These are phyloP conservation scores for Donacobius atricapilla DNA, from an alignment of 2,113 vertebrate species.

Conservation along the genomic window DNA sequence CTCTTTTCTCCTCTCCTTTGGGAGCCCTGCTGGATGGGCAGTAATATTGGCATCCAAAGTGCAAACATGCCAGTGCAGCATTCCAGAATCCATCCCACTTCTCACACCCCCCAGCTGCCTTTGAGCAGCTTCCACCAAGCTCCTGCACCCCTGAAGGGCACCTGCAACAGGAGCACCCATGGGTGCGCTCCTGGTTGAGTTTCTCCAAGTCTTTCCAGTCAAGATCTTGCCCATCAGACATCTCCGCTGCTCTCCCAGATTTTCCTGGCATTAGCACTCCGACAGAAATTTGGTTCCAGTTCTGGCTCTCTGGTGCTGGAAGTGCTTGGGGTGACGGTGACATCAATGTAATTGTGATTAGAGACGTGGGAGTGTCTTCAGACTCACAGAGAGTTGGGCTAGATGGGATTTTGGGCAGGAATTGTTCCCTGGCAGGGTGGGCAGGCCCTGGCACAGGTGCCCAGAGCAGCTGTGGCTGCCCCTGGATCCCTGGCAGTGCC, in stretches of 20 bases:
- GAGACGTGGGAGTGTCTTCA: neutral
- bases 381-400: neutral
- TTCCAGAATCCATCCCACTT: neutral
- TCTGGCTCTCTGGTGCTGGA: neutral
- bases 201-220: neutral
- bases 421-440: neutral
- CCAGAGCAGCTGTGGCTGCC: neutral
- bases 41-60: neutral
- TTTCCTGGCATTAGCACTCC: neutral
- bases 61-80: neutral
- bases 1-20: neutral
- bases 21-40: neutral
- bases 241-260: neutral
- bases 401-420: neutral
- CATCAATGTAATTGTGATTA: neutral
- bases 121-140: neutral
- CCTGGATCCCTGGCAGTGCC: neutral
- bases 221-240: fast-evolving
- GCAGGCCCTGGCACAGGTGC: neutral
- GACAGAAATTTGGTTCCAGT: neutral
- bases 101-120: neutral
- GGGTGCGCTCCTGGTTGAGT: fast-evolving
- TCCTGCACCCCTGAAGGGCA: neutral
- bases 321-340: neutral
- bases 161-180: neutral